Evolutionary conservation across 2,888 invertebrate species (phyloP), one percentile per base, ranked within the genome.

Genomic region (Drosophila cognata): DNA sequence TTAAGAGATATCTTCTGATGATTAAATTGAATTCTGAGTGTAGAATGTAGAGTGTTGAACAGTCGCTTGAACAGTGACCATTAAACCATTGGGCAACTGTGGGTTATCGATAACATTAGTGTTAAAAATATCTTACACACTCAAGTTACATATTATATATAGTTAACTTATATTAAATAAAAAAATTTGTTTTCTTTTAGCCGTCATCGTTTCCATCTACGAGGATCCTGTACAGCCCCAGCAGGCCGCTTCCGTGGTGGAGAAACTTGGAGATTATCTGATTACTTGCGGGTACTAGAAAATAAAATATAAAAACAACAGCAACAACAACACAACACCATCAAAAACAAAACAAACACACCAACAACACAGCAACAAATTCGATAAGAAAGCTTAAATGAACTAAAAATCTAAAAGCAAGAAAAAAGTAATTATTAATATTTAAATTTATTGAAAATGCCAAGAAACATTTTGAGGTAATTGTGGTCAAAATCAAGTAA

Each of bases 221-320:
- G 97, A 98, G 96, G 98, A 98, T 95, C 98, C 98, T 93, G 97
- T 98, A 94, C 98, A 98, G 95, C 98, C 98, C 94, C 98, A 98
- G 94, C 98, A 98, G 95, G 98, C 98, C 93, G 98, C 98, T 94
- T 97, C 97, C 91, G 97, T 98, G 94, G 98, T 98, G 94, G 98
- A 98, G 96, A 98, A 98, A 95, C 95, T 98, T 96, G 98, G 98
- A 95, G 98, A 98, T 94, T 98, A 98, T 96, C 96, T 98, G 96
- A 96, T 98, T 95, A 96, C 96, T 95, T 98, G 97, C 96, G 97
- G 98, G 96, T 98, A 97, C 96, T 98, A 98, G 96, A 96, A 90
- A 92, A 92, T 92, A 92, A 81, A 84, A 56, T 75, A 70, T 69
- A 69, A 88, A 75, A 92, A 81, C 82, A 56, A 67, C 85, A 78